Evolutionary conservation across 2,888 invertebrate species (phyloP), one percentile per base, ranked within the genome.

Genomic region (Timema cristinae): DNA sequence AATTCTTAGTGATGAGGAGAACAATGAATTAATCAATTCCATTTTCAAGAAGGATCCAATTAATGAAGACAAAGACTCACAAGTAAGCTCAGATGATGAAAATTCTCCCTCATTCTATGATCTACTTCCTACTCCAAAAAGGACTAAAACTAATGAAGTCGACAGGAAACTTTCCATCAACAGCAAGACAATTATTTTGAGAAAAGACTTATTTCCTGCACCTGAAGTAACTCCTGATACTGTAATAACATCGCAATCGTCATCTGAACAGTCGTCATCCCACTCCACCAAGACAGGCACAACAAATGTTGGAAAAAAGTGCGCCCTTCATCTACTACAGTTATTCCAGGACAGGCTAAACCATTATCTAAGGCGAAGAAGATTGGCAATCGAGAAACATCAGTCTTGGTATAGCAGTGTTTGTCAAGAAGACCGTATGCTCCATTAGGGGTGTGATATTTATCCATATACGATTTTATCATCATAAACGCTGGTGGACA

Each of bases 1-100:
- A 6, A 63, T 63, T 63, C 63, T 63, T 13, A n/a, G 63, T 16
- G 63, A 32, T 16, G 61, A 61, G 61, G 61, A 61, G 61, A 61
- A n/a, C 47, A 47, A 61, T 61, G 61, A 16, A 16, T 47, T 16
- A 10, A 9, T 61, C 32, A 5, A 61, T 61, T 9, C 16, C 16
- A 61, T n/a, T 16, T n/a, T 54, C 16, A n/a, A 9, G 51, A 9
- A 48, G 16, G 67, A 56, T 11, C 54, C 49, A 5, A 68, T 50
- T n/a, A 15, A 70, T 15, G 49, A 47, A 70, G n/a, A 56, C 59
- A 66, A 71, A 16, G 32, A 61, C 6, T 16, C 16, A 47, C 9
- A 61, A 61, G 16, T 16, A 11, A 7, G n/a, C n/a, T n/a, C n/a
- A n/a, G n/a, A 61, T 16, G 61, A 9, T 16, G 11, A 61, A 47